Evolutionary conservation across 2,888 invertebrate genomes (phyloP).

Genomic region (Andrena bicolor): DNA sequence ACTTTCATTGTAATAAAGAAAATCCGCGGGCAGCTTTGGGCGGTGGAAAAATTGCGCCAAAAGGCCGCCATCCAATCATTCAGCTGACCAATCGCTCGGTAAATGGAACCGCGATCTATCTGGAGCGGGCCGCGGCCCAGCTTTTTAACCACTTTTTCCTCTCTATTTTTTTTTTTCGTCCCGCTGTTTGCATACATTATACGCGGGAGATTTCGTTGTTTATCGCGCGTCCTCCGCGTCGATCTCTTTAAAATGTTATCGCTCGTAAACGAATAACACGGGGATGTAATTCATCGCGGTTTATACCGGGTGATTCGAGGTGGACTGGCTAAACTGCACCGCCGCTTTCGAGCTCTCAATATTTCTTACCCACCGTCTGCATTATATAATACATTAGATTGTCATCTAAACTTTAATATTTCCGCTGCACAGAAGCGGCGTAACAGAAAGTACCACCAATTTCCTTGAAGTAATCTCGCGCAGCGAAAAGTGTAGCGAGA

Average conservation of each 20-base stretch:
- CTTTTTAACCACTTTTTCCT: conserved; percentile 6
- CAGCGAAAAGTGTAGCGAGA: background rate
- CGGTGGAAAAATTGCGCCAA: conserved; percentile 36
- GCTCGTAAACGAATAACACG: conserved; percentile 4
- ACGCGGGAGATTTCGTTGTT: conserved; percentile 34
- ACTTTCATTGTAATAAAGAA: conserved; percentile 28
- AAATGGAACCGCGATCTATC: conserved; percentile 45
- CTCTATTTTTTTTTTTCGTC: background rate
- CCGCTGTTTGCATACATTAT: conserved; percentile 22
- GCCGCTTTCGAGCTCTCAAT: no score
- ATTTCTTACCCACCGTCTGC: no score
- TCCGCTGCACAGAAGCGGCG: no score
- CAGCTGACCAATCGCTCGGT: conserved; percentile 52
- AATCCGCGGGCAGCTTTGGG: conserved; percentile 34
- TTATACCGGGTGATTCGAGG: background rate
- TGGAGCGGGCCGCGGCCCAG: background rate
- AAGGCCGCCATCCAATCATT: conserved; percentile 54
- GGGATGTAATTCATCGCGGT: background rate
- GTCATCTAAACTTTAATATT: no score
- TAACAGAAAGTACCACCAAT: background rate
- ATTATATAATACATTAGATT: no score
- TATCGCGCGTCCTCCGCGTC: background rate
- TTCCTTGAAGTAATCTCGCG: background rate
- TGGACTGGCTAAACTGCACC: background rate
- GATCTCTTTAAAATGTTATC: background rate